Conservation (phyloP, 2,888 invertebrate species). For the Dinocampus coccinellae region DNA sequence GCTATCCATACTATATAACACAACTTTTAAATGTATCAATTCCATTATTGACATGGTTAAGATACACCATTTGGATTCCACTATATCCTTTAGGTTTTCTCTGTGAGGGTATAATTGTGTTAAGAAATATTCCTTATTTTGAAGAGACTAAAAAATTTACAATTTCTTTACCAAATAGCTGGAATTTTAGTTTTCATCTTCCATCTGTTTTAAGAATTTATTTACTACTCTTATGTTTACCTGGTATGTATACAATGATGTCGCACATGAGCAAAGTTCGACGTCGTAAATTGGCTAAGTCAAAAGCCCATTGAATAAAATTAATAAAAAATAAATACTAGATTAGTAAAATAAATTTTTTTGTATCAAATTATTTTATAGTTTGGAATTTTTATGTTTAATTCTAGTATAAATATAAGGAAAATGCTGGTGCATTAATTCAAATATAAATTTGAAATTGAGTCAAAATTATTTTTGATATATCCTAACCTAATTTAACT, state of each 20-base stretch:
- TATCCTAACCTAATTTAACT: too few species aligned
- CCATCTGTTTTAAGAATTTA: conserved; percentile 84
- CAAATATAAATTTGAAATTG: too few species aligned
- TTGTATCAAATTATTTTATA: too few species aligned
- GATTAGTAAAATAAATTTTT: too few species aligned
- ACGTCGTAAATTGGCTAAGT: conserved; percentile 74
- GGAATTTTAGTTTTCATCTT: conserved; percentile 90
- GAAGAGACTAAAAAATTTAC: conserved; percentile 86
- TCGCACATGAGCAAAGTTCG: conserved; percentile 86
- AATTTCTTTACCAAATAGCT: conserved; percentile 83
- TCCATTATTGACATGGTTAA: conserved; percentile 87
- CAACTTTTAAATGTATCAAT: conserved; percentile 82
- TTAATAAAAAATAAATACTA: neutral
- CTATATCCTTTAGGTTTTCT: conserved; percentile 92
- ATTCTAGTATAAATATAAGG: too few species aligned
- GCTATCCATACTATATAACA: conserved; percentile 93
- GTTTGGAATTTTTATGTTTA: too few species aligned
- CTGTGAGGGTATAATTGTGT: conserved; percentile 85
- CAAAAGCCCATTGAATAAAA: neutral
- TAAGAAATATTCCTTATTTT: conserved; percentile 89
- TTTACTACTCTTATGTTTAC: conserved; percentile 81
- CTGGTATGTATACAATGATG: conserved; percentile 84
- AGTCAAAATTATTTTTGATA: too few species aligned
- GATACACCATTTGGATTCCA: conserved; percentile 94
- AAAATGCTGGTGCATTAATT: too few species aligned